phyloP scores from a whole-genome alignment of 2,888 invertebrate species.

The Tenthredo amoena region DNA sequence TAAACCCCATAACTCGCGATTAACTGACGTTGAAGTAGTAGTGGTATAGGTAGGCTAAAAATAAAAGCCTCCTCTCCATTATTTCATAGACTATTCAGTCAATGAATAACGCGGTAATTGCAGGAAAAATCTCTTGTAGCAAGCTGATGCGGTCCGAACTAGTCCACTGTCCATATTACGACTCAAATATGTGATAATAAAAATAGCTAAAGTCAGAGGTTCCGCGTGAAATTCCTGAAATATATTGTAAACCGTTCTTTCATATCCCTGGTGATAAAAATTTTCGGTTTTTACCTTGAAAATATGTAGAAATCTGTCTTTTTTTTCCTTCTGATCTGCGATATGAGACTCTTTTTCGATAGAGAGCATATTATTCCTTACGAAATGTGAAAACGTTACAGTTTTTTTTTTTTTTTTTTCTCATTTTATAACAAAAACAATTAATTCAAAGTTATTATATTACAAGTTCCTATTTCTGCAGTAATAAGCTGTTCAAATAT shows the following conservation, averaged over 20 bases:
- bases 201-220: not conserved
- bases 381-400: not conserved
- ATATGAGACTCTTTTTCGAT: no score
- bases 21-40: conserved; percentile 59
- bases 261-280: not conserved
- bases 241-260: not conserved
- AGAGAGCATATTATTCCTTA: no score
- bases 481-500: not conserved
- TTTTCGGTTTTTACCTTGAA: not conserved
- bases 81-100: not conserved
- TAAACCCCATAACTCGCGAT: conserved; percentile 72
- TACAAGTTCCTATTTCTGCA: not conserved
- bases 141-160: not conserved
- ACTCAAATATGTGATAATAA: not conserved
- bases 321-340: no score
- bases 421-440: not conserved
- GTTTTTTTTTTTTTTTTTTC: not conserved
- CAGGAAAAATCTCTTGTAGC: not conserved
- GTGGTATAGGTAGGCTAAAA: not conserved
- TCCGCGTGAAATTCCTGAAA: not conserved
- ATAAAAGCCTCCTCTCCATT: conserved; percentile 12
- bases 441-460: not conserved
- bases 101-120: conserved; percentile 30
- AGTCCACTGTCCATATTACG: not conserved
- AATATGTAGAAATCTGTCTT: not conserved